A percentile compares a stretch with the other conserved stretches of the same genome.
These are phyloP conservation scores for Acleris laterana DNA, from an alignment of 2,888 invertebrate genomes.

Conservation along the genomic window DNA sequence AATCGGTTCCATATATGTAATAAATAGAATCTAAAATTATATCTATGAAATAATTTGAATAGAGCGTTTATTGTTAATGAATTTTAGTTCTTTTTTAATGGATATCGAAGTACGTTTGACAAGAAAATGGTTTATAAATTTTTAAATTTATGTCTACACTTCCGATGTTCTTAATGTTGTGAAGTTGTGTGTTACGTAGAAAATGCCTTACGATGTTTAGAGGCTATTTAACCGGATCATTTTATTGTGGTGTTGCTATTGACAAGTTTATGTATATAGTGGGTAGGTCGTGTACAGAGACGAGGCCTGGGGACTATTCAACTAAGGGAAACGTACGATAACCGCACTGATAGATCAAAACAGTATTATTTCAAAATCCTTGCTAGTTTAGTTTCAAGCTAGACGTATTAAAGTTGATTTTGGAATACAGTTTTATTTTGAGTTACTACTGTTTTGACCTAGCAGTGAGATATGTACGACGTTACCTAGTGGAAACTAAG, in stretches of 20 bases:
- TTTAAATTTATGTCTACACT: constrained; percentile 59
- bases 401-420: too few species aligned
- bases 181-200: constrained; percentile 60
- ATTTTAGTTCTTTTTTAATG: constrained; percentile 30
- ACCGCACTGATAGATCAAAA: too few species aligned
- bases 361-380: too few species aligned
- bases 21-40: constrained; percentile 66
- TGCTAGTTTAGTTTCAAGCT: too few species aligned
- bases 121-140: constrained; percentile 57
- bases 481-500: too few species aligned
- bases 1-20: constrained; percentile 56
- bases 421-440: too few species aligned
- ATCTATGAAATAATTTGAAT: constrained; percentile 63
- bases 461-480: too few species aligned
- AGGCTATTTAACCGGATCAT: constrained; percentile 46
- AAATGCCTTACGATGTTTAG: constrained; percentile 54
- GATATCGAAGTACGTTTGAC: constrained; percentile 34
- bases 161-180: constrained; percentile 57
- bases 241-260: constrained; percentile 48
- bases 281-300: constrained; percentile 6
- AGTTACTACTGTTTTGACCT: too few species aligned
- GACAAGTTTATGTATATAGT: constrained; percentile 36
- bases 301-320: background rate
- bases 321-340: too few species aligned
- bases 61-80: constrained; percentile 67